Percentiles rank a stretch among this genome's conserved stretches.
These are phyloP conservation scores for Acrobasis repandana DNA, from an alignment of 2,888 invertebrate genomes.

Conservation along the genomic window DNA sequence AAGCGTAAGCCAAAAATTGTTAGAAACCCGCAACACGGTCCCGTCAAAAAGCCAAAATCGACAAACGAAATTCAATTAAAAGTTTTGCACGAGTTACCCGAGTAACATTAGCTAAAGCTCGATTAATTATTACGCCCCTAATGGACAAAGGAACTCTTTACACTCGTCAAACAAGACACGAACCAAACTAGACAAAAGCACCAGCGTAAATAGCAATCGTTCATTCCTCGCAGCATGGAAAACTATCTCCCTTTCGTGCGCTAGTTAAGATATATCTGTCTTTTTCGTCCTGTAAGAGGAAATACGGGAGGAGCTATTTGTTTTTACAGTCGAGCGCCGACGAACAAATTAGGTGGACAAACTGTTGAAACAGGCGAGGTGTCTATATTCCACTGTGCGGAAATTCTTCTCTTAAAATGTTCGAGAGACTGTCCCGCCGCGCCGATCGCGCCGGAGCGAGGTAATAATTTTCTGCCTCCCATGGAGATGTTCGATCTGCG, in stretches of 20 bases:
- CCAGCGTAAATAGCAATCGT: constrained; percentile 71
- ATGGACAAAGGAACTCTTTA: constrained; percentile 71
- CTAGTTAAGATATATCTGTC: constrained; percentile 63
- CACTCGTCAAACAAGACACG: constrained; percentile 69
- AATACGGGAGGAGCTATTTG: constrained; percentile 76
- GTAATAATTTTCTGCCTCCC: constrained; percentile 71
- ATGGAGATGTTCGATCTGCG: constrained; percentile 62
- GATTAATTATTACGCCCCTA: constrained; percentile 75
- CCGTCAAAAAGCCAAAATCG: constrained; percentile 72
- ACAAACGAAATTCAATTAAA: constrained; percentile 77
- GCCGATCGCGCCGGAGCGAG: constrained; percentile 65
- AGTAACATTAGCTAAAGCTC: constrained; percentile 69
- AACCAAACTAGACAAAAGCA: constrained; percentile 70
- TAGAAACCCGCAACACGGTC: constrained; percentile 55
- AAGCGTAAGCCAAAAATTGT: constrained; percentile 62
- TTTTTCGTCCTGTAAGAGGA: constrained; percentile 65
- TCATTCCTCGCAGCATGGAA: constrained; percentile 62
- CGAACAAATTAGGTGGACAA: constrained; percentile 83
- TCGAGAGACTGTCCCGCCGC: constrained; percentile 61
- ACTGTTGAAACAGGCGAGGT: constrained; percentile 79
- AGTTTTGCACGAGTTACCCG: constrained; percentile 69
- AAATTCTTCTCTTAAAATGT: constrained; percentile 72
- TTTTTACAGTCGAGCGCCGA: constrained; percentile 79
- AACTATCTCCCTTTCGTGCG: constrained; percentile 65
- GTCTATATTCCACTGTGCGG: constrained; percentile 74